phyloP scores from a whole-genome alignment of 2,888 invertebrate species.

The Torymus aiolomorphi region DNA sequence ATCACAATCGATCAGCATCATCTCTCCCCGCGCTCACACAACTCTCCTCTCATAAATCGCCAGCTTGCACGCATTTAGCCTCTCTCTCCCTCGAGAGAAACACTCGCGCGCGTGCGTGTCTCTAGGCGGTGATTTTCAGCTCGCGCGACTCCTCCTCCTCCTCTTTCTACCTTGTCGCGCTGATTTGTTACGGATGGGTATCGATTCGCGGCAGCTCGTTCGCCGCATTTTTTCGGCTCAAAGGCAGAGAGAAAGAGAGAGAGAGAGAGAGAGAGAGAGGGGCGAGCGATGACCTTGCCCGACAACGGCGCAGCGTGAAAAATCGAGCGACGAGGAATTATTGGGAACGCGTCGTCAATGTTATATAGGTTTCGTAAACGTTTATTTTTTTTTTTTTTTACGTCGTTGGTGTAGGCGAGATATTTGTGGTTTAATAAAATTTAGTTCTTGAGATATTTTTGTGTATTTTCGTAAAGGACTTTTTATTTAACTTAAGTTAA shows the following conservation, averaged over 20 bases:
- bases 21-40: slow-evolving; percentile 3
- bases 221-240: slow-evolving; percentile 40
- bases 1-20: slow-evolving; percentile 29
- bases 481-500: too few species aligned
- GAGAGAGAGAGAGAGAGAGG: neutral
- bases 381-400: too few species aligned
- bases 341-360: slow-evolving; percentile 4
- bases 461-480: too few species aligned
- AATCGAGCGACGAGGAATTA: slow-evolving; percentile 19
- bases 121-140: slow-evolving; percentile 60
- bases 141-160: slow-evolving; percentile 46
- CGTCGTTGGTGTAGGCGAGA: too few species aligned
- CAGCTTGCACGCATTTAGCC: too few species aligned
- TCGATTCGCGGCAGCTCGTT: slow-evolving; percentile 59
- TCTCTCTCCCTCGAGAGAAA: neutral
- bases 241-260: neutral
- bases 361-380: too few species aligned
- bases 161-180: slow-evolving; percentile 48
- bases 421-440: too few species aligned
- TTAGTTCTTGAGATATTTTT: too few species aligned
- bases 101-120: slow-evolving; percentile 45
- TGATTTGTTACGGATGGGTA: slow-evolving; percentile 59
- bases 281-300: slow-evolving; percentile 45
- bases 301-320: slow-evolving; percentile 46
- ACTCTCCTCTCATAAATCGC: slow-evolving; percentile 51